These are phyloP conservation scores for Typhlichthys eigenmanni DNA, from an alignment of 2,797 vertebrate species.

Conservation along the genomic window DNA sequence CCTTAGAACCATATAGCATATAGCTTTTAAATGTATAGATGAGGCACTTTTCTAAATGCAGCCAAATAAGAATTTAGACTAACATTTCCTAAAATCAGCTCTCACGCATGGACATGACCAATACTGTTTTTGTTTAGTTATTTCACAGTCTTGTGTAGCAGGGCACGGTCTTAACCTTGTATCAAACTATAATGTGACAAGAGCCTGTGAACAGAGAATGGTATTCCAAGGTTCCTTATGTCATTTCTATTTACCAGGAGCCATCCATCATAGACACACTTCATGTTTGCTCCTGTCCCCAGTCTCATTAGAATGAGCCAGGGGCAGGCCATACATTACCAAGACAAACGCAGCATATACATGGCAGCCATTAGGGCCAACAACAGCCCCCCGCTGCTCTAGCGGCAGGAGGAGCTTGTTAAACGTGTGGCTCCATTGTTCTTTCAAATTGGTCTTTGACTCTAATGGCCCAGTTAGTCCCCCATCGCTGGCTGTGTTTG, in stretches of 20 bases:
- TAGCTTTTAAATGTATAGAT: no score
- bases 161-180: no score
- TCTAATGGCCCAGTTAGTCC: constrained; percentile 80
- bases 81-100: no score
- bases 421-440: constrained; percentile 76
- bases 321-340: constrained; percentile 64
- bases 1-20: no score
- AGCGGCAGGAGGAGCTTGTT: constrained; percentile 68
- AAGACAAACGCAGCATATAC: constrained; percentile 77
- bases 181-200: not conserved
- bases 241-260: constrained; percentile 43
- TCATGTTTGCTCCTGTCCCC: constrained; percentile 24
- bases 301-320: constrained; percentile 51
- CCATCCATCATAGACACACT: constrained; percentile 22
- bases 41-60: no score
- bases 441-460: constrained; percentile 77
- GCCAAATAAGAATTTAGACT: no score
- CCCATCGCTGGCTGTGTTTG: constrained; percentile 59
- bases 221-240: not conserved
- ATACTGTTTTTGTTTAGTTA: no score
- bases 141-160: no score
- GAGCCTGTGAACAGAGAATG: not conserved
- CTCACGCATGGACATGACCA: no score
- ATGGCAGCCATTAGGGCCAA: constrained; percentile 73
- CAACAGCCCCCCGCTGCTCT: constrained; percentile 73